Evolutionary conservation across 2,888 invertebrate genomes (phyloP).

Genomic region (Cephus rjabovi): DNA sequence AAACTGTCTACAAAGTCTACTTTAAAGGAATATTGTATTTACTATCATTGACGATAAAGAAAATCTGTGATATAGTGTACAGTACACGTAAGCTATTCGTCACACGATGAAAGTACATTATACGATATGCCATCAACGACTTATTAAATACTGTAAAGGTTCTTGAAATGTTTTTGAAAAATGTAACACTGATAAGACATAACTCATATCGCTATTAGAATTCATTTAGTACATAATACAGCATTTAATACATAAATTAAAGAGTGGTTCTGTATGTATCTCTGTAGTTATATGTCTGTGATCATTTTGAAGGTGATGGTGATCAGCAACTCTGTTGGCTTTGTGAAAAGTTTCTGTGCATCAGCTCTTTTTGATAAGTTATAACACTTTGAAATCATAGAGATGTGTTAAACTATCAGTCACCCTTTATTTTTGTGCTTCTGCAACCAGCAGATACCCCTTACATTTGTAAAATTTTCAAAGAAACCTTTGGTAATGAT

Average conservation of each 20-base stretch:
- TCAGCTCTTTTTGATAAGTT: neutral
- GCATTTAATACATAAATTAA: neutral
- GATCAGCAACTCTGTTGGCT: neutral
- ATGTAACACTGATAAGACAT: neutral
- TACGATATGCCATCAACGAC: neutral
- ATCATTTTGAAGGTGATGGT: neutral
- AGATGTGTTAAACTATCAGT: neutral
- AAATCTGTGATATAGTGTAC: neutral
- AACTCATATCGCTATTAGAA: neutral
- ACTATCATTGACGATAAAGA: neutral
- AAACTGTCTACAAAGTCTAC: neutral
- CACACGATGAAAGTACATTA: neutral
- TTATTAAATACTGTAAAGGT: neutral
- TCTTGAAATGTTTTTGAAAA: neutral
- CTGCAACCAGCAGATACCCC: conserved; percentile 8
- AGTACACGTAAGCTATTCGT: neutral
- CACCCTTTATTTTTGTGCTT: conserved; percentile 26
- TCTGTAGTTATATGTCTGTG: neutral
- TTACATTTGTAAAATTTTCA: neutral
- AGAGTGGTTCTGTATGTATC: neutral
- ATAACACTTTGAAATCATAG: neutral
- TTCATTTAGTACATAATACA: neutral
- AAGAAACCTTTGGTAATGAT: neutral
- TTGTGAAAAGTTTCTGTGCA: neutral
- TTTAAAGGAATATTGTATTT: neutral